phyloP scores from a whole-genome alignment of 1,140 invertebrate genomes.

The Scaptomyza graminum region DNA sequence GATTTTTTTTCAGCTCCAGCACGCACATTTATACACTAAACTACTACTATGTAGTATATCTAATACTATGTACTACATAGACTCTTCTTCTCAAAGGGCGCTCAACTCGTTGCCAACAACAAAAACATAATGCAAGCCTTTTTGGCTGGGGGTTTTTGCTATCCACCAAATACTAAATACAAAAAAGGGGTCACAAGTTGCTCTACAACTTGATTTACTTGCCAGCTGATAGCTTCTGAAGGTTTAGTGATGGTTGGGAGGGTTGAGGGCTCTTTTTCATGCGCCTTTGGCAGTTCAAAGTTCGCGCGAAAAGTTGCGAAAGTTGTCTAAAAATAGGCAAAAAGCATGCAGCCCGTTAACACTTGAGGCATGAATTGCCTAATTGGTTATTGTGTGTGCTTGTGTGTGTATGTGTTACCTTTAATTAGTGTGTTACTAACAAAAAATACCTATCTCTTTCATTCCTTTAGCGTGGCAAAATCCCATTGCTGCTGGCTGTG shows the following conservation, averaged over 20 bases:
- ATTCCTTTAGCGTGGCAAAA: conserved; percentile 92
- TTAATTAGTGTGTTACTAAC: conserved; percentile 41
- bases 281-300: conserved; percentile 62
- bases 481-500: conserved; percentile 95
- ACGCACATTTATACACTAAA: conserved; percentile 27
- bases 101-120: conserved; percentile 81
- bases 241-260: neutral
- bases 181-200: conserved; percentile 74
- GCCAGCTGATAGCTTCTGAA: conserved; percentile 17
- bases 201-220: conserved; percentile 56
- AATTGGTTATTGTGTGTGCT: conserved; percentile 64
- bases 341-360: conserved; percentile 73
- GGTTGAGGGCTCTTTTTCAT: conserved; percentile 21
- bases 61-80: neutral
- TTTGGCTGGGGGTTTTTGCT: conserved; percentile 6
- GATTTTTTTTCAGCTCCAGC: conserved; percentile 17
- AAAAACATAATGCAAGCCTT: conserved; percentile 61
- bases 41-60: neutral
- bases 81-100: conserved; percentile 42
- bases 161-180: conserved; percentile 13
- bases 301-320: conserved; percentile 74
- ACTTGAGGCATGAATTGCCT: conserved; percentile 80
- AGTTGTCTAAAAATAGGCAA: conserved; percentile 75
- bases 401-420: conserved; percentile 38
- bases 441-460: conserved; percentile 77